Percentiles rank a stretch among this genome's conserved stretches.
phyloP scores from a whole-genome alignment of 2,797 vertebrate species.

The Acrossocheilus fasciatus region DNA sequence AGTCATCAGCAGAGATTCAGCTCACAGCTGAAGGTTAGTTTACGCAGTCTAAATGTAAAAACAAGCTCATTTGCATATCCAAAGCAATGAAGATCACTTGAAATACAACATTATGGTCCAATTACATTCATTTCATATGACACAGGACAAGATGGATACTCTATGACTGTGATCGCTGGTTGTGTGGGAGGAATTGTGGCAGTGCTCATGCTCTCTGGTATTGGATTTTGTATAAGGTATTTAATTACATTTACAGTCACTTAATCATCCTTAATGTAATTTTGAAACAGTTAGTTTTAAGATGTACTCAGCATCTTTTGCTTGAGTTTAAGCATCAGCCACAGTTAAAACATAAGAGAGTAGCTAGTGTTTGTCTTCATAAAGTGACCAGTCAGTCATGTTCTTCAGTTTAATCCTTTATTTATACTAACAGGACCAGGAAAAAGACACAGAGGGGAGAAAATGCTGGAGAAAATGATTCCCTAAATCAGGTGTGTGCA shows the following conservation, averaged over 20 bases:
- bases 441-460: not conserved
- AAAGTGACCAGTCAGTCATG: not conserved
- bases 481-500: not conserved
- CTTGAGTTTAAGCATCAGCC: not conserved
- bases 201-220: not conserved
- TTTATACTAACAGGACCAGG: not conserved
- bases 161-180: not conserved
- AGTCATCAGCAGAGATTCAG: conserved; percentile 10
- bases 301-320: not conserved
- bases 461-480: no score
- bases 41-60: not conserved
- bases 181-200: not conserved
- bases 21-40: not conserved
- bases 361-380: not conserved
- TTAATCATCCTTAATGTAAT: not conserved
- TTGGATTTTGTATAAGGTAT: not conserved
- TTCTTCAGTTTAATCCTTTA: not conserved
- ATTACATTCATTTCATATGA: not conserved
- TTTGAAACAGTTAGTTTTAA: not conserved
- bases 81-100: not conserved
- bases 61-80: not conserved
- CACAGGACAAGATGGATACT: not conserved
- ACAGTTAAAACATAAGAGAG: not conserved
- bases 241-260: not conserved
- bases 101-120: not conserved